Evolutionary conservation across 2,888 invertebrate species (phyloP), one percentile per base, ranked within the genome.

Genomic region (Meiosimyza decipiens): DNA sequence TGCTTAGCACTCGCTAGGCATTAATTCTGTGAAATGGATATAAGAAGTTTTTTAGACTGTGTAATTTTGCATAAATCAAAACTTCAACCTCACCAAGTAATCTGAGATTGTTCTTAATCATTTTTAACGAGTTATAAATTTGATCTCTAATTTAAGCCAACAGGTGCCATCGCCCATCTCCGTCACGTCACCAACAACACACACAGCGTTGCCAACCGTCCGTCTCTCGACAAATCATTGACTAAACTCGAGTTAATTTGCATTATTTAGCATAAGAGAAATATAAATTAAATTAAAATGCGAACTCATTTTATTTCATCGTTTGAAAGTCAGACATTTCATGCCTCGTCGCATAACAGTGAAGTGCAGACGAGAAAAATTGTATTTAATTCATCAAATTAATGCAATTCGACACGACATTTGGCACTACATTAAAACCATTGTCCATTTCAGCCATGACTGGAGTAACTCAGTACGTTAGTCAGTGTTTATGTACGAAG

Each of bases 321-420:
- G 28, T 64, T 64, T 28, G 15, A 51, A 64, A 18, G 51, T 9
- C 64, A 64, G 40, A 40, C 64, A 64, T 50, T 47, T 51, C 64
- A 64, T 51, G 64, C 51, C 51, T 51, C 51, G 51, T 6, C 9
- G 40, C 40, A 51, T 51, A n/a, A 28, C 51, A 64, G 51, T 6
- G 9, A 6, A 40, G 40, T 40, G 40, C 40, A 40, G 9, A 40
- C 6, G 9, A 40, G 9, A 51, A 50, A 5, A 40, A 16, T 33
- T 5, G 28, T 7, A 49, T 64, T 64, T 64, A 64, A 64, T 64
- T 64, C 50, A 64, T 50, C 63, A 72, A 69, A 62, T 72, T 64
- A 72, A 63, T 72, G 69, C 40, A 55, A 64, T 18, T 55, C 50
- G 28, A 57, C 72, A 72, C 72, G 55, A 62, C 33, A 68, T 68